These are phyloP conservation scores for Pleuronectes platessa DNA, from an alignment of 2,113 vertebrate genomes.

Conservation along the genomic window DNA sequence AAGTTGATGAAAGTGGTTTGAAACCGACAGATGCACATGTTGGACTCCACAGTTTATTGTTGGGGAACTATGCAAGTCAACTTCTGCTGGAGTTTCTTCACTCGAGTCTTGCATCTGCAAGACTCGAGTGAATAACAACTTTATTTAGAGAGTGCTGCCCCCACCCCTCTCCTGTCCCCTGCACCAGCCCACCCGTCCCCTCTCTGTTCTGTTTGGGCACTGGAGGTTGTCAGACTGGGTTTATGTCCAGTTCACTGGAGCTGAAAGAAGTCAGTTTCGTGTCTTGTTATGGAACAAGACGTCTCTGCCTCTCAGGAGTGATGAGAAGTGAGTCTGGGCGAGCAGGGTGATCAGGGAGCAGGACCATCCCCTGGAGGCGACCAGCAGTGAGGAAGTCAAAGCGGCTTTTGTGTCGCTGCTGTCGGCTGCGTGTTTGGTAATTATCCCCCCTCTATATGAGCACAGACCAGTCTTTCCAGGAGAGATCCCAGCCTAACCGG, in stretches of 20 bases:
- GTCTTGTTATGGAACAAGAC: constrained; percentile 87
- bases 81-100: constrained; percentile 8
- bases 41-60: constrained; percentile 13
- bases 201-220: constrained; percentile 77
- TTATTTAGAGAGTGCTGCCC: constrained; percentile 72
- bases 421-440: constrained; percentile 83
- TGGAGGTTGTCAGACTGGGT: constrained; percentile 84
- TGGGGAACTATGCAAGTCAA: neutral
- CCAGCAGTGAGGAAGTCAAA: constrained; percentile 87
- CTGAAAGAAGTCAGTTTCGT: constrained; percentile 88
- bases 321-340: constrained; percentile 74
- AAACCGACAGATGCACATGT: constrained; percentile 28
- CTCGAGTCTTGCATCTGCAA: too few species aligned
- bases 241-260: constrained; percentile 86
- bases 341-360: constrained; percentile 65
- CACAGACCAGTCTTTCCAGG: constrained; percentile 70
- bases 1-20: constrained; percentile 80
- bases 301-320: constrained; percentile 79
- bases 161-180: constrained; percentile 64
- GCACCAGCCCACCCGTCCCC: constrained; percentile 72
- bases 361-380: constrained; percentile 75
- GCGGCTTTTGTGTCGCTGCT: constrained; percentile 82
- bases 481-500: constrained; percentile 65
- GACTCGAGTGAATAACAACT: constrained; percentile 75
- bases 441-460: constrained; percentile 78